A percentile compares a stretch with the other conserved stretches of the same genome.
phyloP scores from a whole-genome alignment of 92 coral and sea anemone species.

The Zoanthus solanderi region DNA sequence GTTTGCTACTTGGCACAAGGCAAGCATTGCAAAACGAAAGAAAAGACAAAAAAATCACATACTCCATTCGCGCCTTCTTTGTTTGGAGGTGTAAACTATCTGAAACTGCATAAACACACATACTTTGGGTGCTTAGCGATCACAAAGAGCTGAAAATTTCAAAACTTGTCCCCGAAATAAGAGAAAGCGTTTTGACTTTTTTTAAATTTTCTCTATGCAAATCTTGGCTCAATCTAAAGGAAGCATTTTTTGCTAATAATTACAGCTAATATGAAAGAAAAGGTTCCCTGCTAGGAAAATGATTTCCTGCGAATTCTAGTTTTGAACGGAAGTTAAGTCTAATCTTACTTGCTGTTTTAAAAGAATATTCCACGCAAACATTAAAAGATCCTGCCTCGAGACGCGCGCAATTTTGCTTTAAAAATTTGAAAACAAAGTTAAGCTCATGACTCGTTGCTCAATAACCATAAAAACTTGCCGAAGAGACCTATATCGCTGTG shows the following conservation, averaged over 20 bases:
- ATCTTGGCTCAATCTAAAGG: conserved; percentile 48
- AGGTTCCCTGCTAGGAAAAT: conserved; percentile 95
- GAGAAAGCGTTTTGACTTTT: conserved; percentile 10
- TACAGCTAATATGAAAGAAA: conserved; percentile 79
- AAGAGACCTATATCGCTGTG: conserved; percentile 39
- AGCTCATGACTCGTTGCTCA: conserved; percentile 29
- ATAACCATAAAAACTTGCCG: conserved; percentile 34
- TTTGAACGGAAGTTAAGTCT: conserved; percentile 85
- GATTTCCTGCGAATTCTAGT: conserved; percentile 88
- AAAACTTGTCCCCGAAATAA: conserved; percentile 36
- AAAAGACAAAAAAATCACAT: conserved; percentile 45
- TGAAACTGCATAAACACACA: conserved; percentile 74
- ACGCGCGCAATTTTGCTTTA: conserved; percentile 47
- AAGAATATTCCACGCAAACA: conserved; percentile 55
- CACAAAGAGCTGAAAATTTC: conserved; percentile 44
- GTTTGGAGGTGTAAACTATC: conserved; percentile 83
- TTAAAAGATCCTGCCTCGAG: conserved; percentile 37
- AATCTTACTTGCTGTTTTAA: conserved; percentile 80
- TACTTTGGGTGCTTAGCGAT: conserved; percentile 75
- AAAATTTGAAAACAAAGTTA: conserved; percentile 61
- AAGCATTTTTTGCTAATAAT: conserved; percentile 75
- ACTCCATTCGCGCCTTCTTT: conserved; percentile 73
- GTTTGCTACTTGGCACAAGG: conserved; percentile 32
- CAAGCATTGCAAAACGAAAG: conserved; percentile 11
- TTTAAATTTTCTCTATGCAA: conserved; percentile 29